phyloP scores from a whole-genome alignment of 2,113 vertebrate species.

The Lanius ludovicianus region DNA sequence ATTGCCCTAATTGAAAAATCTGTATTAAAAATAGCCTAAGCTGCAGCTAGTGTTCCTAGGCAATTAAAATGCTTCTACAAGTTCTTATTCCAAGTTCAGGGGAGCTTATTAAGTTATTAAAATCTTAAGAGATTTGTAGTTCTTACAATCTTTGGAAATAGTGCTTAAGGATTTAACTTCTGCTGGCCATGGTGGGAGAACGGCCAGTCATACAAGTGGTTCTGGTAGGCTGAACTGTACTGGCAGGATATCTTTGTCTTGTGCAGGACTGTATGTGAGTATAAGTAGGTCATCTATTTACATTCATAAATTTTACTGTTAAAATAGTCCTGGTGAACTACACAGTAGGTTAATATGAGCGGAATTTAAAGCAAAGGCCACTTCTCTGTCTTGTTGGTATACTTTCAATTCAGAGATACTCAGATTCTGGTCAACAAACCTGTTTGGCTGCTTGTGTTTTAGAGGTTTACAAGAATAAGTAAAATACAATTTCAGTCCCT shows the following conservation, averaged over 20 bases:
- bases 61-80: background rate
- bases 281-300: background rate
- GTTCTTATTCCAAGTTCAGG: background rate
- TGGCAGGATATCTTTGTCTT: background rate
- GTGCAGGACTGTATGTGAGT: background rate
- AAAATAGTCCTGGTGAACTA: background rate
- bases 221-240: background rate
- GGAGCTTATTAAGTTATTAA: slow-evolving; percentile 7
- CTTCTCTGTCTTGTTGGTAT: background rate
- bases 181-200: background rate
- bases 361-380: background rate
- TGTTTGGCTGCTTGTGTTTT: background rate
- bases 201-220: background rate
- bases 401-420: background rate
- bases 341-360: background rate
- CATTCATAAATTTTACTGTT: background rate
- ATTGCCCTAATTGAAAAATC: background rate
- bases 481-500: background rate
- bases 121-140: background rate
- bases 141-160: background rate
- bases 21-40: background rate
- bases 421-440: background rate
- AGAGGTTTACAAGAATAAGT: background rate
- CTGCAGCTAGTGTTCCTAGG: background rate
- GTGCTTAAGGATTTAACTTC: slow-evolving; percentile 16